Percentiles rank a stretch among this genome's conserved stretches.
Conservation (phyloP, 2,888 invertebrate species). For the Caenorhabditis imperialis region DNA sequence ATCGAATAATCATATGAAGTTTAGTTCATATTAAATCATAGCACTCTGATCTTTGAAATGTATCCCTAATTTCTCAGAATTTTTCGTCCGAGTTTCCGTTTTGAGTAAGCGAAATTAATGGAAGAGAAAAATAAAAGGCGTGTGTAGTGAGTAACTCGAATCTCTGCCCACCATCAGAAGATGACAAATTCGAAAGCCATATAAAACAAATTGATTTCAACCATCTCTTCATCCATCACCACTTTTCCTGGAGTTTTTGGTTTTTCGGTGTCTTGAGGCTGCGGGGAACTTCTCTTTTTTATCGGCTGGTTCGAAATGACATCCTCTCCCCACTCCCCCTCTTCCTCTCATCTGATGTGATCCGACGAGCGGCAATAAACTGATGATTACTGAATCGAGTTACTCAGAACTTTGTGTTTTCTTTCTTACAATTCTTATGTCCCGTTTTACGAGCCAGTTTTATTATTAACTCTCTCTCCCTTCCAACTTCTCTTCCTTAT, state of each 20-base stretch:
- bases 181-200: slow-evolving; percentile 49
- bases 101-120: no score
- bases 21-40: no score
- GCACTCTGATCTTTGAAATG: no score
- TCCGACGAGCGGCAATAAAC: slow-evolving; percentile 43
- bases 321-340: no score
- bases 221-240: slow-evolving; percentile 44
- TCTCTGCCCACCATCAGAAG: no score
- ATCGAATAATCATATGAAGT: no score
- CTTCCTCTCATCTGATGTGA: no score
- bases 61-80: no score
- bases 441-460: neutral
- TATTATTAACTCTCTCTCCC: neutral
- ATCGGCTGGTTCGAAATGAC: slow-evolving; percentile 51
- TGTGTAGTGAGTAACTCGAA: no score
- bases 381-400: slow-evolving; percentile 47
- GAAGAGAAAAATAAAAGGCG: no score
- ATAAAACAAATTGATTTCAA: slow-evolving; percentile 53
- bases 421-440: slow-evolving; percentile 13
- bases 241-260: slow-evolving; percentile 18
- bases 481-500: neutral
- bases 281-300: slow-evolving; percentile 40
- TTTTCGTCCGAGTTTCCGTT: no score
- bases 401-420: slow-evolving; percentile 21
- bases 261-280: slow-evolving; percentile 40